Evolutionary conservation across 2,888 invertebrate species (phyloP).

Genomic region (Enoplolaimus lenunculus): DNA sequence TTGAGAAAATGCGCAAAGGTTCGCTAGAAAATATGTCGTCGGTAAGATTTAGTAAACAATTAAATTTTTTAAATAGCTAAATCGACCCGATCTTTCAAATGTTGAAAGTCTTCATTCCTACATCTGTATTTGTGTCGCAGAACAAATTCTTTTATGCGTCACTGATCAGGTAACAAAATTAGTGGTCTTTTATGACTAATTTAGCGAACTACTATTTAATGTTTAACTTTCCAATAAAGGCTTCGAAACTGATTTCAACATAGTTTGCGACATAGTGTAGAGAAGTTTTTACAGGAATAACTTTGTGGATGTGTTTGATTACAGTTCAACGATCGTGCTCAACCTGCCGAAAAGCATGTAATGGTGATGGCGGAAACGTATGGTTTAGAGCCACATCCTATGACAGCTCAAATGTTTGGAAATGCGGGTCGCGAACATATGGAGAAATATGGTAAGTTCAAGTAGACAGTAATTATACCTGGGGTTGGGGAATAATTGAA

Average conservation of each 20-base stretch:
- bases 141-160: too few relatives aligned
- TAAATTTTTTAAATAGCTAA: slow-evolving; percentile 11
- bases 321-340: slow-evolving; percentile 37
- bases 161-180: too few relatives aligned
- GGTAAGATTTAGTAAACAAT: slow-evolving; percentile 47
- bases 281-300: too few relatives aligned
- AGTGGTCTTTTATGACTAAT: too few relatives aligned
- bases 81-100: neutral
- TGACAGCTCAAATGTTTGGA: slow-evolving; percentile 87
- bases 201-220: too few relatives aligned
- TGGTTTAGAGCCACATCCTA: slow-evolving; percentile 66
- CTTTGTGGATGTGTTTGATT: too few relatives aligned
- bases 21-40: slow-evolving; percentile 56
- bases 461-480: too few relatives aligned
- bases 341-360: slow-evolving; percentile 63
- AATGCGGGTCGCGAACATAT: slow-evolving; percentile 90
- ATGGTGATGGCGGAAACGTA: slow-evolving; percentile 65
- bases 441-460: slow-evolving; percentile 63
- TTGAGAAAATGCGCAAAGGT: slow-evolving; percentile 94
- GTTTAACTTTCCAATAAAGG: too few relatives aligned
- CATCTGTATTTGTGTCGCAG: neutral
- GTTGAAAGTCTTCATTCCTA: slow-evolving; percentile 7
- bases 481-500: too few relatives aligned
- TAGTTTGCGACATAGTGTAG: too few relatives aligned
- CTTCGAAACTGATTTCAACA: too few relatives aligned